phyloP scores from a whole-genome alignment of 2,888 invertebrate genomes.

The Leucozona laternaria region DNA sequence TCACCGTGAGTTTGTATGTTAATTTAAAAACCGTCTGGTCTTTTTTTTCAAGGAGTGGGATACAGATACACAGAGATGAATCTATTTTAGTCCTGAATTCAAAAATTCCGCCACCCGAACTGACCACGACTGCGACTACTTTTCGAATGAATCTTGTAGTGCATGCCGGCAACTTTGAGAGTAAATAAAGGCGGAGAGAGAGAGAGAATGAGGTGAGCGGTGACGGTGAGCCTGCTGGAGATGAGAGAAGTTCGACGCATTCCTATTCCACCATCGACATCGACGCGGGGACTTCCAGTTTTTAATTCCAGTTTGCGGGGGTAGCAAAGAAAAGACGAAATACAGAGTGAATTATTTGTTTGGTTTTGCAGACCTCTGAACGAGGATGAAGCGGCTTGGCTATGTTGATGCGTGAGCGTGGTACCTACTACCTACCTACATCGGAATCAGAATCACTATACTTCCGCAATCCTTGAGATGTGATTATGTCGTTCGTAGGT shows the following conservation, averaged over 20 bases:
- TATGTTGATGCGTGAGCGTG: conserved; percentile 40
- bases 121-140: conserved; percentile 56
- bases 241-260: conserved; percentile 51
- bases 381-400: conserved; percentile 13
- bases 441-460: conserved; percentile 29
- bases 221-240: background rate
- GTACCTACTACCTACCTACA: no score
- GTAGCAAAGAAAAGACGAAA: conserved; percentile 11
- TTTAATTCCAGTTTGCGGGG: conserved; percentile 50
- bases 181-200: conserved; percentile 6
- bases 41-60: conserved; percentile 60
- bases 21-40: conserved; percentile 58
- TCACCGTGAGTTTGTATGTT: background rate
- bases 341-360: conserved; percentile 39
- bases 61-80: conserved; percentile 59
- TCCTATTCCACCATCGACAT: no score
- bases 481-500: conserved; percentile 7
- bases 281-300: conserved; percentile 36
- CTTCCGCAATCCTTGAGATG: conserved; percentile 61
- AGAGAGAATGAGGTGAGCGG: background rate
- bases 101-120: conserved; percentile 67
- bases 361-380: conserved; percentile 30
- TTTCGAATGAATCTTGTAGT: conserved; percentile 64
- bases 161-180: conserved; percentile 37
- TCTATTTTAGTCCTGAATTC: conserved; percentile 56